Base-by-base conservation (phyloP, 2,888 invertebrate species). In the Campoletis raptor region DNA sequence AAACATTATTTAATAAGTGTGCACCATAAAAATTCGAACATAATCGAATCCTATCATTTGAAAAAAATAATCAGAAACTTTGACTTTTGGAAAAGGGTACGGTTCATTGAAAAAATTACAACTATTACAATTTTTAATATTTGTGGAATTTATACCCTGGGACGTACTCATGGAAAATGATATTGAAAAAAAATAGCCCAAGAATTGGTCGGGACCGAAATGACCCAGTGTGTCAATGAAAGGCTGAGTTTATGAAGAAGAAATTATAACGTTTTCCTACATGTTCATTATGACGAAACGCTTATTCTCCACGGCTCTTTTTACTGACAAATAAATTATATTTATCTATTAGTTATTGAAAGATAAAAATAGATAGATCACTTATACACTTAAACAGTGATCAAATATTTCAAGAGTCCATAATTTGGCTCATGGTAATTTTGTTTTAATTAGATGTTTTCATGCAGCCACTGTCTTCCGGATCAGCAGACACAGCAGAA, bases 381-480 rank as follows among this genome's bases (percentile, higher is more conserved):
- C 36, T 9, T 12, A 57, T 15, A 12, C 40, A 57, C 42, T 40
- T 10, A 21, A 57, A 57, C 3, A 10, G 9, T 21, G 52, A n/a
- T 48, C 7, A 72, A 7, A 40, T 15, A n/a, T 40, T 12, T 4
- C 21, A 40, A 73, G 54, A 24, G 74, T 21, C 12, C 15, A 3
- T 24, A 30, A 61, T 21, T 36, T 45, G 64, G 30, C 21, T n/a
- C n/a, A 24, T 10, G 9, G 21, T 52, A 15, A 61, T 61, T 48
- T 48, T 24, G 36, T 64, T 72, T 57, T 1, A 72, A 61, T 85
- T 57, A 64, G 40, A 42, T 73, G 57, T 74, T 72, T 73, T 64
- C 21, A 67, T 48, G 54, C 48, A 54, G 15, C 21, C 66, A 12
- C 37, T 36, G 72, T 81, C 72, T 86, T 86, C 86, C 86, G 86